Percentiles rank a stretch among this genome's conserved stretches.
phyloP scores from a whole-genome alignment of 2,113 vertebrate species.

The Ceyx cyanopectus region DNA sequence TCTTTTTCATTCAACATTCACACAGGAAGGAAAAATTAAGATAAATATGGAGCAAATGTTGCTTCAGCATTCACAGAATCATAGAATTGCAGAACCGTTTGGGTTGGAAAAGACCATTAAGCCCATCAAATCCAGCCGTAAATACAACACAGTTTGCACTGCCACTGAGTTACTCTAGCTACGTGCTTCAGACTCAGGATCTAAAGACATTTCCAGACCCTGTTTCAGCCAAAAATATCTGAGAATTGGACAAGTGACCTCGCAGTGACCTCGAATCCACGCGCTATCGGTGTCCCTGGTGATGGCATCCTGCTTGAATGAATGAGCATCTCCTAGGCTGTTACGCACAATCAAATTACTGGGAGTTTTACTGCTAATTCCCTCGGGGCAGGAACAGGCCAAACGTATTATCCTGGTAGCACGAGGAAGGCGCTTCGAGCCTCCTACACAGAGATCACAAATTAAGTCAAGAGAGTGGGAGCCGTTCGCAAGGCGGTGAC shows the following conservation, averaged over 20 bases:
- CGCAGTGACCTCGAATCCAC: not conserved
- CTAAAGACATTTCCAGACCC: not conserved
- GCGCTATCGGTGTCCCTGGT: not conserved
- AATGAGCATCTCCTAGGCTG: not conserved
- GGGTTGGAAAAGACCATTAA: not conserved
- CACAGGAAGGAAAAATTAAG: not conserved
- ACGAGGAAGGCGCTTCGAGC: not conserved
- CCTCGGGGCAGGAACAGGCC: not conserved
- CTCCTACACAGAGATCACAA: not conserved
- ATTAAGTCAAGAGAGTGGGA: not conserved
- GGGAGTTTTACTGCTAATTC: not conserved
- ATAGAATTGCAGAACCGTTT: not conserved
- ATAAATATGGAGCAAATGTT: not conserved
- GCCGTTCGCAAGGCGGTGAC: not conserved
- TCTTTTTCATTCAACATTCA: not conserved
- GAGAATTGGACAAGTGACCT: not conserved
- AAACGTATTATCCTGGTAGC: rapidly evolving
- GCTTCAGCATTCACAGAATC: not conserved
- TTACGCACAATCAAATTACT: rapidly evolving
- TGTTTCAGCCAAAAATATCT: not conserved
- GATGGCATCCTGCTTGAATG: not conserved
- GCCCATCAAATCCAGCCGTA: rapidly evolving
- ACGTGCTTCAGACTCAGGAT: rapidly evolving
- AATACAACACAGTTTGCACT: not conserved
- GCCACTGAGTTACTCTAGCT: not conserved